Evolutionary conservation across 2,797 vertebrate genomes (phyloP), one percentile per base, ranked within the genome.

Genomic region (Hylomyscus alleni): DNA sequence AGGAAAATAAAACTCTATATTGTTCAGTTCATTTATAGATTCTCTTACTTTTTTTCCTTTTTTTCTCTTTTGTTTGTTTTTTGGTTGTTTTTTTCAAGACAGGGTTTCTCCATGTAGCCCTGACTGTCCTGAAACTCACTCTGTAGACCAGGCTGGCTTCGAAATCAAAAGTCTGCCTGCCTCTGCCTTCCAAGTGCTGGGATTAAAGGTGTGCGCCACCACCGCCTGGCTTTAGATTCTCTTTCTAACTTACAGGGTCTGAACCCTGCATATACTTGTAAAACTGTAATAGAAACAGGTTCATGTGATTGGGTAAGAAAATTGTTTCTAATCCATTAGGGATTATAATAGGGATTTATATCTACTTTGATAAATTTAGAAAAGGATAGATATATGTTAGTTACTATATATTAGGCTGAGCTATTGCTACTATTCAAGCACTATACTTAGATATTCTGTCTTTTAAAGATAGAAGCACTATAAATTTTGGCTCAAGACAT

Each of bases 331-430:
- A 17, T 76, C 86, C 77, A 92, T 96, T 22, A 60, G 56, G 14
- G 52, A 83, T 20, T 69, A 1, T 93, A 88, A 84, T 8, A 77
- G 26, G 76, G 83, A 89, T 78, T n/a, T 13, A 15, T 52, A n/a
- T 69, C 12, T 69, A 15, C 44, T 47, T 84, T 47, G 6, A 26
- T 52, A 65, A 50, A 67, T 20, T 20, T 67, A 52, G 44, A 24
- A 86, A 86, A 69, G 19, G 44, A 73, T n/a, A 90, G n/a, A 4
- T 8, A 24, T 11, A 82, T 56, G 91, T 94, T 76, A 81, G 62
- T 87, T 78, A 77, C 6, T 67, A 95, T 90, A 6, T 8, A 94
- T 96, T 54, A 62, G 81, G 10, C 7, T 96, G 29, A 14, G 24
- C 73, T 87, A 92, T 80, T 82, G 12, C 40, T 15, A 26, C 17